Conservation (phyloP, 2,113 vertebrate genomes). For the Microcebus ravelobensis region DNA sequence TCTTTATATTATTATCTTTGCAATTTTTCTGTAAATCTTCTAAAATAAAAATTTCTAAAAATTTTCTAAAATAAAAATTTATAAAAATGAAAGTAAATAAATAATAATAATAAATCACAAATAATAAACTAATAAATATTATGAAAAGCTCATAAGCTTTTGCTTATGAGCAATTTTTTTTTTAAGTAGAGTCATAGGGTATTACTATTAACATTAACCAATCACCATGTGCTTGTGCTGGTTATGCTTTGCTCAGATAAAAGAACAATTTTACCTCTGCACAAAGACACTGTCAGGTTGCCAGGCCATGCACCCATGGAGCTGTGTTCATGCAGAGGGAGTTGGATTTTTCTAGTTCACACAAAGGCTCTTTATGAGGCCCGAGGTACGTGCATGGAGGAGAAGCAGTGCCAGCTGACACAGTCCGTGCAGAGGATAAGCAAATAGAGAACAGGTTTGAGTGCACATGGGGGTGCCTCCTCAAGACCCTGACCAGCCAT, state of each 20-base stretch:
- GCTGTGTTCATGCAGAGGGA: background rate
- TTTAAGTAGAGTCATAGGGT: background rate
- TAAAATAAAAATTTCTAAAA: background rate
- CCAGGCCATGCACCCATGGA: background rate
- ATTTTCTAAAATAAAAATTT: slow-evolving; percentile 12
- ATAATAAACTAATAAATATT: background rate
- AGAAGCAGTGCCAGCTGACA: background rate
- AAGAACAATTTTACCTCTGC: background rate
- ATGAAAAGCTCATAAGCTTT: background rate
- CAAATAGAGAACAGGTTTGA: background rate
- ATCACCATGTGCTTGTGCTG: no score
- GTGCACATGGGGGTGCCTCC: background rate
- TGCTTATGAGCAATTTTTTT: background rate
- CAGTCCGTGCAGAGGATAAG: background rate
- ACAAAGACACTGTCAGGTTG: background rate
- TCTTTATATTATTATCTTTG: background rate
- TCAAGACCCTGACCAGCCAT: background rate
- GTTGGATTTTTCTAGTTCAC: background rate
- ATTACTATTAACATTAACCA: background rate
- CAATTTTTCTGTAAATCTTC: background rate
- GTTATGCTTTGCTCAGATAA: background rate
- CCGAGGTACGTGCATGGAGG: background rate
- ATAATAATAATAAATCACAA: background rate
- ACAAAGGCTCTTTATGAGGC: background rate
- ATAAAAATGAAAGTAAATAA: background rate